Conservation (phyloP, 2,797 vertebrate genomes). For the Pseudochirops corinnae region DNA sequence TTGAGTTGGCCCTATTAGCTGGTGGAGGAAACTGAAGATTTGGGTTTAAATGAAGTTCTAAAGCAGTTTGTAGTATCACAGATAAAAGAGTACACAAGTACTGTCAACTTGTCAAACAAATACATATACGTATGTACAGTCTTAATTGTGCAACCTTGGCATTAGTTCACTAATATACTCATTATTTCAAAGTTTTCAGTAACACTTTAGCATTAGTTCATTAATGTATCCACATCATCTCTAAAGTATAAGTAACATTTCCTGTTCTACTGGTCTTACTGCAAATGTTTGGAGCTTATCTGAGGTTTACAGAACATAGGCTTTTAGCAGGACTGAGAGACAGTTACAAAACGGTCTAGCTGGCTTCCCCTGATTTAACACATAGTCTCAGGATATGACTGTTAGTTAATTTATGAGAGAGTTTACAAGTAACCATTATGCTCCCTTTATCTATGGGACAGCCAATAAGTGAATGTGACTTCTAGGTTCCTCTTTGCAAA, state of each 20-base stretch:
- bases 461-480: neutral
- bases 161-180: neutral
- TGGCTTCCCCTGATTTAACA: neutral
- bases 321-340: neutral
- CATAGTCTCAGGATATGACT: neutral
- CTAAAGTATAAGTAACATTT: neutral
- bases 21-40: conserved; percentile 24
- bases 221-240: too few species aligned
- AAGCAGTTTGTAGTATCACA: neutral
- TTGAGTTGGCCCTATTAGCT: neutral
- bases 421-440: neutral
- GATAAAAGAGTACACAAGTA: neutral
- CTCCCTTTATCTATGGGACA: neutral
- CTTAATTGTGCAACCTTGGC: neutral
- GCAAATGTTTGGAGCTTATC: neutral
- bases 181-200: neutral
- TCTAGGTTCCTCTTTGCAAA: neutral
- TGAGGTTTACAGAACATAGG: neutral
- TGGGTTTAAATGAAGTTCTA: neutral
- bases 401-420: neutral
- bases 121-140: neutral
- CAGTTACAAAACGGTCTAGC: neutral
- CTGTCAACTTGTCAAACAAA: neutral
- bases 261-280: neutral
- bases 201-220: too few species aligned